phyloP scores from a whole-genome alignment of 2,797 vertebrate species.

The Pseudocheirus occidentalis region DNA sequence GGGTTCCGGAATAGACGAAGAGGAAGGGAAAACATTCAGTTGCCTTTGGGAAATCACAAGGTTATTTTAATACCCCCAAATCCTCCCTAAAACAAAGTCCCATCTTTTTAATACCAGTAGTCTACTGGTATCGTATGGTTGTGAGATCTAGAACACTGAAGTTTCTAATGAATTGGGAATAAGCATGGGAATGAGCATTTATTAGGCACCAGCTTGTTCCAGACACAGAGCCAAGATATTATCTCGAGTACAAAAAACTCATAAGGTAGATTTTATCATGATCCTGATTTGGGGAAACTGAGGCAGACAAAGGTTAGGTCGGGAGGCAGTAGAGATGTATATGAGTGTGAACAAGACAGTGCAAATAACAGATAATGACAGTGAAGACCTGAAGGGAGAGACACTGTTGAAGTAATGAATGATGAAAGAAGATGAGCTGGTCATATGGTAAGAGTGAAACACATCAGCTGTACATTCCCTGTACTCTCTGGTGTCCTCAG shows the following conservation, averaged over 20 bases:
- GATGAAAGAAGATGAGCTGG: neutral
- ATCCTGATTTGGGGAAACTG: neutral
- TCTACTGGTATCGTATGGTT: neutral
- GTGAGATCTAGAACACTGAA: neutral
- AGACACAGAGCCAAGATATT: neutral
- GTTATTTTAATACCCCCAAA: neutral
- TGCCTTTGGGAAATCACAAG: neutral
- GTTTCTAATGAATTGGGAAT: neutral
- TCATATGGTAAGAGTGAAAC: neutral
- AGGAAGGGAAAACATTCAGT: neutral
- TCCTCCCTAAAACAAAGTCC: neutral
- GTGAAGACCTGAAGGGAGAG: neutral
- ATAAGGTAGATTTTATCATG: neutral
- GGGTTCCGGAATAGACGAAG: neutral
- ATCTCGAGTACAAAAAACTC: neutral
- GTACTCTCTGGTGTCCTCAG: neutral
- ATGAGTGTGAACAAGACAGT: neutral
- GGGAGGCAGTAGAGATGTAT: neutral
- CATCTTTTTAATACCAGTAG: neutral
- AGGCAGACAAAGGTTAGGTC: neutral
- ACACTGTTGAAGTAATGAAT: neutral
- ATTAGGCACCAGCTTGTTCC: neutral
- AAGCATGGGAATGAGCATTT: neutral
- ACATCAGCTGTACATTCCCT: neutral
- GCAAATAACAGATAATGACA: neutral